These are phyloP conservation scores for Eidolon dupreanum DNA, from an alignment of 2,797 vertebrate species.

Conservation along the genomic window DNA sequence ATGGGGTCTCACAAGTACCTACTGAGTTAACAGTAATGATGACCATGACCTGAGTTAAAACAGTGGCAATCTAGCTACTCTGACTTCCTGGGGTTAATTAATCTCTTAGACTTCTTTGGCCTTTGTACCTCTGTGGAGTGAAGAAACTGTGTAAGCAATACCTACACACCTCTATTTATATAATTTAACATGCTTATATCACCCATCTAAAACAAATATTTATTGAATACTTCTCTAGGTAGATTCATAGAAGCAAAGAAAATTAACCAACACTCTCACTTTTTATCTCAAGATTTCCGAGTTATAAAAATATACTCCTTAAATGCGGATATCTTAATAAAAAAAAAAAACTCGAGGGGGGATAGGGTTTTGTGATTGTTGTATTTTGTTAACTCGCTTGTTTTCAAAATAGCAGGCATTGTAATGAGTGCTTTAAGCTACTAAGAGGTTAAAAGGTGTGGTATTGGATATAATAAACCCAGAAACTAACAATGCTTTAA, in stretches of 20 bases:
- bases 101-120: background rate
- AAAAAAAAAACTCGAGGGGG: background rate
- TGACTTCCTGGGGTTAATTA: background rate
- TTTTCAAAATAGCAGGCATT: background rate
- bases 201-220: slow-evolving; percentile 15
- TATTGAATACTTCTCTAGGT: background rate
- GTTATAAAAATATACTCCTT: background rate
- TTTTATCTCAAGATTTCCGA: background rate
- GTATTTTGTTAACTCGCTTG: background rate
- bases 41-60: background rate
- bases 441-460: background rate
- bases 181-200: background rate
- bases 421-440: background rate
- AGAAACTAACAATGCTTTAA: background rate
- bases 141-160: background rate
- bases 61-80: background rate
- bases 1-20: background rate
- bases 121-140: background rate
- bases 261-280: background rate
- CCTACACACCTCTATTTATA: background rate
- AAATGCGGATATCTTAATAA: background rate
- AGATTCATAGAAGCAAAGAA: slow-evolving; percentile 10
- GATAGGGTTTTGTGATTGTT: background rate
- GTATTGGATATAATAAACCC: background rate
- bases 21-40: background rate